phyloP scores from a whole-genome alignment of 2,888 invertebrate species.

The Ceriagrion tenellum region DNA sequence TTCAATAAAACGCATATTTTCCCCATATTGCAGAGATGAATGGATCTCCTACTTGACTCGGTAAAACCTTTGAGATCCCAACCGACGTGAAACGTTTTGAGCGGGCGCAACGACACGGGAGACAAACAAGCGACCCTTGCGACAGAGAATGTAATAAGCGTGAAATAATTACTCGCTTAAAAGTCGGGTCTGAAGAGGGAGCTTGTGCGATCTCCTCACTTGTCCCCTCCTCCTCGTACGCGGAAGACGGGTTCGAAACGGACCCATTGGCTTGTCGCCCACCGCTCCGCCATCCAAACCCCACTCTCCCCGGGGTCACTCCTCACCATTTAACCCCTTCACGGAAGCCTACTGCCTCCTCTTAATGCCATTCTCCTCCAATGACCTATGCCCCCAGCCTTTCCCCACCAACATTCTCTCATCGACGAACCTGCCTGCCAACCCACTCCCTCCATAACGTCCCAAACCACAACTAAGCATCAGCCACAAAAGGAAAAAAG shows the following conservation, averaged over 20 bases:
- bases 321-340: background rate
- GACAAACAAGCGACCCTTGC: no score
- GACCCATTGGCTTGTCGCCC: background rate
- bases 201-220: conserved; percentile 4
- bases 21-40: no score
- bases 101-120: no score
- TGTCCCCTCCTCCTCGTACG: background rate
- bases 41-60: no score
- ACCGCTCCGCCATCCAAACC: no score
- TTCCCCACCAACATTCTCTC: background rate
- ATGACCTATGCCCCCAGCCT: conserved; percentile 30
- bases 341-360: background rate
- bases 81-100: no score
- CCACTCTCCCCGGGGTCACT: conserved; percentile 50
- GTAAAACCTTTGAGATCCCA: no score
- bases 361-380: conserved; percentile 35
- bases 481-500: background rate
- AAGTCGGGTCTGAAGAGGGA: background rate
- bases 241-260: background rate
- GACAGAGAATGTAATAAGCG: no score
- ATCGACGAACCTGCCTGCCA: background rate
- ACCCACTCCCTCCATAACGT: background rate
- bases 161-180: background rate
- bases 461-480: background rate
- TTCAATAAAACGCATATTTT: no score